Percentiles rank a stretch among this genome's conserved stretches.
Conservation (phyloP, 1,140 invertebrate genomes). For the Leptopilina boulardi region DNA sequence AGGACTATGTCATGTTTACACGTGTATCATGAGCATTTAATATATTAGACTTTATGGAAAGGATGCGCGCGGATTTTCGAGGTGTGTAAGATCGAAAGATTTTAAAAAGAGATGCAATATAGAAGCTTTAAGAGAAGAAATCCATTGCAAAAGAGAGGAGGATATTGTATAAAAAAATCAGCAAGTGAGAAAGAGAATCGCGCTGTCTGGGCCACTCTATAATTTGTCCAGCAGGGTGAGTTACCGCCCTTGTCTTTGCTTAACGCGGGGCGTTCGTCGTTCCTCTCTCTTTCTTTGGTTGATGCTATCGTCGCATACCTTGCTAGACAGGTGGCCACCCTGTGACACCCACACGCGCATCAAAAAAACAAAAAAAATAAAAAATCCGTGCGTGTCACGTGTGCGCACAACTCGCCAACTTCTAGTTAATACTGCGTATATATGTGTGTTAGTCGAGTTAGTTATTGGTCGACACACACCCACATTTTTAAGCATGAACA, state of each 20-base stretch:
- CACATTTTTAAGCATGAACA: constrained; percentile 57
- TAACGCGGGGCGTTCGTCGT: constrained; percentile 70
- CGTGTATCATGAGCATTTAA: background rate
- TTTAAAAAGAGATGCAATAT: constrained; percentile 31
- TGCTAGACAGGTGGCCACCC: constrained; percentile 73
- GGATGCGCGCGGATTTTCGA: constrained; percentile 42
- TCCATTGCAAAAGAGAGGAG: constrained; percentile 10
- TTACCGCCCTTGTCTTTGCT: constrained; percentile 74
- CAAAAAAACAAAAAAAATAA: constrained; percentile 47
- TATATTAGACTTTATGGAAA: constrained; percentile 37
- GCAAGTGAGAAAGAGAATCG: constrained; percentile 62
- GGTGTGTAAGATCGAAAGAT: constrained; percentile 49
- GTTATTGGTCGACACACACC: constrained; percentile 59
- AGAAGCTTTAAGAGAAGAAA: background rate
- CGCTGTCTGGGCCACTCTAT: constrained; percentile 72
- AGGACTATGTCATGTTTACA: too few species aligned
- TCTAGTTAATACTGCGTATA: background rate
- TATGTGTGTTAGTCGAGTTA: constrained; percentile 52
- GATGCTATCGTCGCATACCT: constrained; percentile 74
- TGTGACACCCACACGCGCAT: constrained; percentile 69
- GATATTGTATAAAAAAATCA: constrained; percentile 36
- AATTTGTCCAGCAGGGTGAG: constrained; percentile 75
- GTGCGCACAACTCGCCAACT: constrained; percentile 40
- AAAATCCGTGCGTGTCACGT: constrained; percentile 49
- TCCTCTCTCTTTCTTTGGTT: constrained; percentile 62